These are phyloP conservation scores for Lucilia cuprina DNA, from an alignment of 1,140 invertebrate species.

Conservation along the genomic window DNA sequence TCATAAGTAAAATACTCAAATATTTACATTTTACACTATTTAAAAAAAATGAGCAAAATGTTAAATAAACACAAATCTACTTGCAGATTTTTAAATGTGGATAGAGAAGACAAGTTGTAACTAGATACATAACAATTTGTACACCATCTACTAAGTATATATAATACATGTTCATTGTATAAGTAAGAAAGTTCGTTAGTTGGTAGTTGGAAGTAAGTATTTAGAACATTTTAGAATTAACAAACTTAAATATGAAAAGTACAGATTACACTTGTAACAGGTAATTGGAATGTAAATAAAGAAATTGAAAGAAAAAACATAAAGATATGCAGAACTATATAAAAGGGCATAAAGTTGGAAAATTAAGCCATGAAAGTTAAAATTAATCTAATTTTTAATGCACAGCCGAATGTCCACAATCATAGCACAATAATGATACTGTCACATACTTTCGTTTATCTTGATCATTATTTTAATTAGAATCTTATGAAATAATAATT, in stretches of 20 bases:
- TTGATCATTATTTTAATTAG: neutral
- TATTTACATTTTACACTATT: neutral
- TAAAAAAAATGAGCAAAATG: neutral
- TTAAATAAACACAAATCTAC: conserved; percentile 6
- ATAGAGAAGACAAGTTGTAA: neutral
- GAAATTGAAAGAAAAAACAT: neutral
- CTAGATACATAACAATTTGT: neutral
- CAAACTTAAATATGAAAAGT: conserved; percentile 12
- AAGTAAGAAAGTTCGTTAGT: neutral
- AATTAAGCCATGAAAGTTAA: neutral
- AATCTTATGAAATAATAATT: neutral
- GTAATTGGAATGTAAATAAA: conserved; percentile 15
- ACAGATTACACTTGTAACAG: conserved; percentile 10
- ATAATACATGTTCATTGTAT: neutral
- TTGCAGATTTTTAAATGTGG: neutral
- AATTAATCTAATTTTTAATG: neutral
- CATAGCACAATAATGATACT: neutral
- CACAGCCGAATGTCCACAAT: neutral
- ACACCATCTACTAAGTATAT: neutral
- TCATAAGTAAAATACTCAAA: neutral
- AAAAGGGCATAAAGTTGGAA: neutral
- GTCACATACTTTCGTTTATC: neutral
- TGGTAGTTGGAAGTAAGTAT: neutral
- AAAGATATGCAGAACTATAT: neutral
- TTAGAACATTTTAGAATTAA: neutral